These are phyloP conservation scores for Periophthalmodon schlosseri DNA, from an alignment of 2,113 vertebrate genomes.

Conservation along the genomic window DNA sequence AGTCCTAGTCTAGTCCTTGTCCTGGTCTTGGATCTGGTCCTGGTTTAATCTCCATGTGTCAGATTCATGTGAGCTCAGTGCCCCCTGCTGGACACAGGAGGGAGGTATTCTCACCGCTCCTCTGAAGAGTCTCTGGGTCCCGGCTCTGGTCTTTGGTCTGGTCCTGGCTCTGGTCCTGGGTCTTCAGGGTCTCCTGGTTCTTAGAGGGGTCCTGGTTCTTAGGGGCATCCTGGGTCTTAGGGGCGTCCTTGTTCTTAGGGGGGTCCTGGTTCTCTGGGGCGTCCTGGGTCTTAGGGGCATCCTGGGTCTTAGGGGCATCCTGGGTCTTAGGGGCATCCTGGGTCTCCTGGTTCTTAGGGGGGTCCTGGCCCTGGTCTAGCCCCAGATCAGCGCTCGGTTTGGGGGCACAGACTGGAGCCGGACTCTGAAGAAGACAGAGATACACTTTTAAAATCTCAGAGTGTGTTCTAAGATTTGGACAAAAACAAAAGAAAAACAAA, in stretches of 20 bases:
- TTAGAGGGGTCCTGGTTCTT: no score
- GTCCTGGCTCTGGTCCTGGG: background rate
- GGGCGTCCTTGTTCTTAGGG: no score
- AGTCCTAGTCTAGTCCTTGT: no score
- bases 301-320: background rate
- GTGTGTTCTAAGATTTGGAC: no score
- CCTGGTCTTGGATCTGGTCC: background rate
- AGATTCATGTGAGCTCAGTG: background rate
- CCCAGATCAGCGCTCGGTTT: background rate
- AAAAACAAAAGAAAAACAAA: no score
- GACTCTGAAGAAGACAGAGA: background rate
- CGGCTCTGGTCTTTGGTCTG: background rate
- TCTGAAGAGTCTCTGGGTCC: background rate
- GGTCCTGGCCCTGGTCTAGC: background rate
- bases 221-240: background rate
- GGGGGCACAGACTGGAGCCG: background rate
- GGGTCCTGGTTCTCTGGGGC: background rate
- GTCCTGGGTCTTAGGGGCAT: background rate
- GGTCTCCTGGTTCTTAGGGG: background rate
- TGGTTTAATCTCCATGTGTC: background rate
- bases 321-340: background rate
- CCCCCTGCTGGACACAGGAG: conserved; percentile 1
- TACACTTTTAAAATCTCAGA: no score
- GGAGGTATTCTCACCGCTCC: background rate
- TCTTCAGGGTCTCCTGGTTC: background rate